Conservation (phyloP, 2,113 vertebrate species). For the Panthera uncia region DNA sequence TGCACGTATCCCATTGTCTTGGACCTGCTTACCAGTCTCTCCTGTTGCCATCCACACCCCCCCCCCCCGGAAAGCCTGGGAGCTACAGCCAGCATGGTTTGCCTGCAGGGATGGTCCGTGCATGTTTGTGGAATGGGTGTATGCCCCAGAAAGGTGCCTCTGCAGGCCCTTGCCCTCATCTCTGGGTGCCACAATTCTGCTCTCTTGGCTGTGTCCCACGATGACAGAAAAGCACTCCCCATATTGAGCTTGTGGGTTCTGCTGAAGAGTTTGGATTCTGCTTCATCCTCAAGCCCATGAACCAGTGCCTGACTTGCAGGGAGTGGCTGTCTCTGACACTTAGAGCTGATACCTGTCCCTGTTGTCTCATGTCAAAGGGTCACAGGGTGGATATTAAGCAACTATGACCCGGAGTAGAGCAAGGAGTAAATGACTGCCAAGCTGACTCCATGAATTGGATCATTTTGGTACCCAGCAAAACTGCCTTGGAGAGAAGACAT, state of each 20-base stretch:
- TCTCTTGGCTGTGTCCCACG: not conserved
- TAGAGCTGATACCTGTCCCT: not conserved
- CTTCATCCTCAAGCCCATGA: not conserved
- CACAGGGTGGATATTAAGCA: not conserved
- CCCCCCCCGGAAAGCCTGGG: not conserved
- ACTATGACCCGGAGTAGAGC: not conserved
- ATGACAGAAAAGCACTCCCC: not conserved
- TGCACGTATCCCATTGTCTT: not conserved
- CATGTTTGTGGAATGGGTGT: not conserved
- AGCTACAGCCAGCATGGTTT: not conserved
- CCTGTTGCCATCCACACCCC: not conserved
- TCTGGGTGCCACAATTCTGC: not conserved
- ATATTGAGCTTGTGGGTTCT: no score
- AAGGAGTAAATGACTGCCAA: rapidly evolving
- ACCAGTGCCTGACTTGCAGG: not conserved
- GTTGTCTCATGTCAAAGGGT: not conserved
- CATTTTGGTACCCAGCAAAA: not conserved
- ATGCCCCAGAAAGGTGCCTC: rapidly evolving
- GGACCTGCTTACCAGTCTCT: not conserved
- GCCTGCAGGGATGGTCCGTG: rapidly evolving
- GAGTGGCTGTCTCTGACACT: not conserved
- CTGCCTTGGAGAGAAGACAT: not conserved
- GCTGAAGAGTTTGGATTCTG: not conserved
- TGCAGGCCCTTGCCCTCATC: no score
- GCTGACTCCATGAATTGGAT: not conserved